Percentiles rank a stretch among this genome's conserved stretches.
Evolutionary conservation across 2,797 vertebrate genomes (phyloP).

Genomic region (Borostomias antarcticus): DNA sequence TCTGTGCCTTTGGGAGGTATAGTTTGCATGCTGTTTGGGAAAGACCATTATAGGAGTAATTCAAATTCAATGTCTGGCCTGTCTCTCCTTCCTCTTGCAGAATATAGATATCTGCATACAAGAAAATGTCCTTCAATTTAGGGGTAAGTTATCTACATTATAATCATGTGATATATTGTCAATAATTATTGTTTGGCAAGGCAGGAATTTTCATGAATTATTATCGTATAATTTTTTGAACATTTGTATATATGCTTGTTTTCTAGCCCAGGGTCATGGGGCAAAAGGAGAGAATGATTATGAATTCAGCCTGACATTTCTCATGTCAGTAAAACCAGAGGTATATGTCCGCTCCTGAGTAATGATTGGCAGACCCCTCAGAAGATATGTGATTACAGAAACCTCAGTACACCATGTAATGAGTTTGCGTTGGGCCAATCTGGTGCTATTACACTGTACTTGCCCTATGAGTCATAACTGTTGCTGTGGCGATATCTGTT

Average conservation of each 20-base stretch:
- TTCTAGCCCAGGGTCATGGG: slow-evolving; percentile 88
- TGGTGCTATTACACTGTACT: background rate
- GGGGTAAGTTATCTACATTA: slow-evolving; percentile 73
- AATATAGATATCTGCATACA: slow-evolving; percentile 81
- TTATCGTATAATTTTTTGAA: slow-evolving; percentile 6
- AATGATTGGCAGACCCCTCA: background rate
- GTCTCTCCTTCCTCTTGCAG: slow-evolving; percentile 65
- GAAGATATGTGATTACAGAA: background rate
- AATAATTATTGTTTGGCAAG: slow-evolving; percentile 2
- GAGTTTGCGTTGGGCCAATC: background rate
- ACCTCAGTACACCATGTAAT: no score
- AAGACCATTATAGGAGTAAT: slow-evolving; percentile 19
- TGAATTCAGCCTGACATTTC: slow-evolving; percentile 88
- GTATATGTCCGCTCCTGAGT: slow-evolving; percentile 62
- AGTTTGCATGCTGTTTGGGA: slow-evolving; percentile 15
- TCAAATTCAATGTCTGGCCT: background rate
- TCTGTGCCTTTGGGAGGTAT: no score
- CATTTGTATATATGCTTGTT: slow-evolving; percentile 36
- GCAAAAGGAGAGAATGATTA: slow-evolving; percentile 95
- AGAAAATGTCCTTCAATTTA: slow-evolving; percentile 87
- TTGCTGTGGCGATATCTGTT: background rate
- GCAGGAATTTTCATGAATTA: slow-evolving; percentile 1
- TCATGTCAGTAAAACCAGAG: slow-evolving; percentile 85
- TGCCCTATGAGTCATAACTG: background rate
- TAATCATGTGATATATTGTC: background rate